phyloP scores from a whole-genome alignment of 2,797 vertebrate genomes.

The Xerus rutilus region DNA sequence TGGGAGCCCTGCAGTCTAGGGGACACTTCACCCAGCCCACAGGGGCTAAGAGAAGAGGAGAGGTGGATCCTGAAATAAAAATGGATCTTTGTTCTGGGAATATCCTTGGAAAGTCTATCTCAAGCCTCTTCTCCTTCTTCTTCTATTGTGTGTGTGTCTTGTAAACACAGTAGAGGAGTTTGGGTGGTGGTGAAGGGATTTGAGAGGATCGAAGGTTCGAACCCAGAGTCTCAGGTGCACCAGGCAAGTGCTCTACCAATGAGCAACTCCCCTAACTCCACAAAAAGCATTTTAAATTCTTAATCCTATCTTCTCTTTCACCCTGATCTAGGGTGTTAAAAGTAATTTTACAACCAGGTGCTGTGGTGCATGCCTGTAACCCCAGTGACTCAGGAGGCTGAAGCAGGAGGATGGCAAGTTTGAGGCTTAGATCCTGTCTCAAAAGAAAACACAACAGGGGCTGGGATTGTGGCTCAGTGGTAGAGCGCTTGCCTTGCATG shows the following conservation, averaged over 20 bases:
- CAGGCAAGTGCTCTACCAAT: not conserved
- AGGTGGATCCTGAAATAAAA: not conserved
- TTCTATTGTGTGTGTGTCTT: not conserved
- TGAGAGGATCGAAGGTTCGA: not conserved
- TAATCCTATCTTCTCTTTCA: not conserved
- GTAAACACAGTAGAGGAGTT: not conserved
- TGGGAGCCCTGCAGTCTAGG: not conserved
- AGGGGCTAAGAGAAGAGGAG: not conserved
- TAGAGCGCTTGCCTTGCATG: too few species aligned
- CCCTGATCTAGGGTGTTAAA: not conserved
- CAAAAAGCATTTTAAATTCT: not conserved
- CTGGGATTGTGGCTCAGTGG: too few species aligned
- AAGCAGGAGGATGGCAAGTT: not conserved
- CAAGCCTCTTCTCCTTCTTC: too few species aligned
- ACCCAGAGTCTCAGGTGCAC: not conserved
- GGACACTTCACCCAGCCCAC: not conserved
- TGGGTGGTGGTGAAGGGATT: not conserved
- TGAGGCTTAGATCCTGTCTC: too few species aligned
- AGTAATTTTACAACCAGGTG: not conserved
- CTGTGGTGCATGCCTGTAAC: not conserved
- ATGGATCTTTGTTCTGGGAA: not conserved
- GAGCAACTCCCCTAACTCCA: not conserved
- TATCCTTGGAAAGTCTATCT: not conserved
- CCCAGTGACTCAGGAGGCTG: not conserved
- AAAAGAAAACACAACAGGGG: too few species aligned